Conservation (phyloP, 2,888 invertebrate species). For the Sabatieria punctata region DNA sequence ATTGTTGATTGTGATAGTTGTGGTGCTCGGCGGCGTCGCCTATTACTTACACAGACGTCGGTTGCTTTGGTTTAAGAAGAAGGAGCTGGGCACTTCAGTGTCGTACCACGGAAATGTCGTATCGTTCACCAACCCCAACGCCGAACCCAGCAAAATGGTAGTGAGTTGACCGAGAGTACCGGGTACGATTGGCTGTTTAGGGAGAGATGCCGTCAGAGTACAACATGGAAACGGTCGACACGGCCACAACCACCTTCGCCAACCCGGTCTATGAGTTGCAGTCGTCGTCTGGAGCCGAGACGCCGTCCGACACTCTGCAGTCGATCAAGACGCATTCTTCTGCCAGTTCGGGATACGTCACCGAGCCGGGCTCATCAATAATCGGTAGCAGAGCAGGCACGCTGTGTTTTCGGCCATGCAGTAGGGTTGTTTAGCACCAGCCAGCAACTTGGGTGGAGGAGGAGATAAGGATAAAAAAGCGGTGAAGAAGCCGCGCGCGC, state of each 20-base stretch:
- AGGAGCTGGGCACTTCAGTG: conserved; percentile 24
- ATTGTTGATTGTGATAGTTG: neutral
- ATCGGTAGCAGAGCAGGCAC: no score
- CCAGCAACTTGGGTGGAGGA: no score
- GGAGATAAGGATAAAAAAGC: no score
- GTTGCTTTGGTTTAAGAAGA: conserved; percentile 24
- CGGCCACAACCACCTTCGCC: conserved; percentile 60
- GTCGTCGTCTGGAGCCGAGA: conserved; percentile 14
- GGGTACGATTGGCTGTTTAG: conserved; percentile 8
- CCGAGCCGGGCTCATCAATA: conserved; percentile 9
- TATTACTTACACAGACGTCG: conserved; percentile 3
- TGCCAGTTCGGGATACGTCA: neutral
- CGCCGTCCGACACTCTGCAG: neutral
- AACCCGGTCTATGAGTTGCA: conserved; percentile 85
- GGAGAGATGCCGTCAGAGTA: conserved; percentile 19
- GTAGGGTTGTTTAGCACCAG: no score
- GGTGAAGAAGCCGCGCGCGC: conserved; percentile 40
- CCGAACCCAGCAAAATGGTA: neutral
- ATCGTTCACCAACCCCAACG: conserved; percentile 17
- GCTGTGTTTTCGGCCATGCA: no score
- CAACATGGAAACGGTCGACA: conserved; percentile 48
- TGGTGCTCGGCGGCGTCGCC: conserved; percentile 2
- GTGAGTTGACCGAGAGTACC: conserved; percentile 1
- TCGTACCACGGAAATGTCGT: conserved; percentile 30
- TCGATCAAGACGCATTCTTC: no score